Evolutionary conservation across 2,888 invertebrate species (phyloP).

Genomic region (Drosophila limbata): DNA sequence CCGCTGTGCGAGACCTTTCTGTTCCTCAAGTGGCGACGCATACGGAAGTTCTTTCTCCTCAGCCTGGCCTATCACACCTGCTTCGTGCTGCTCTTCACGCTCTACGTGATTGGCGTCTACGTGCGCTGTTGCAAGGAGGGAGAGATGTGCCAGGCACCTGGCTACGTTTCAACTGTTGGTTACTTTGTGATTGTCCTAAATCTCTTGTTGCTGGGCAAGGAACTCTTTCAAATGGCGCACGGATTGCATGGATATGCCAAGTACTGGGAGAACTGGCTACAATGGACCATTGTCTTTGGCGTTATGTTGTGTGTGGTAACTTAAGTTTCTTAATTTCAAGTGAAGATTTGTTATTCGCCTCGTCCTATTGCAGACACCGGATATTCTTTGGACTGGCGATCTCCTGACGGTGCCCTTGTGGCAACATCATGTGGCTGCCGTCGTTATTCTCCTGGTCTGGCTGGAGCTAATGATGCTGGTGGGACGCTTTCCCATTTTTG

Average conservation of each 20-base stretch:
- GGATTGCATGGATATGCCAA: constrained; percentile 90
- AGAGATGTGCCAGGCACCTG: constrained; percentile 73
- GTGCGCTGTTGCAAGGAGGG: constrained; percentile 79
- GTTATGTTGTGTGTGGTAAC: constrained; percentile 88
- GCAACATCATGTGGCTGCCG: constrained; percentile 93
- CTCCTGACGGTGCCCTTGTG: constrained; percentile 86
- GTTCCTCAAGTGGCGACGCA: constrained; percentile 92
- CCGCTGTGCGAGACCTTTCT: constrained; percentile 94
- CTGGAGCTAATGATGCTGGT: constrained; percentile 94
- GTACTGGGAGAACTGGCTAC: constrained; percentile 94
- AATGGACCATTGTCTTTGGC: constrained; percentile 91
- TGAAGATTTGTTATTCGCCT: too few relatives aligned
- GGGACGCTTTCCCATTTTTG: constrained; percentile 94
- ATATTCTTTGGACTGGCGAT: constrained; percentile 78
- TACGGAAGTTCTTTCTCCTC: constrained; percentile 92
- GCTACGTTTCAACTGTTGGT: constrained; percentile 85
- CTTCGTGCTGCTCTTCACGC: constrained; percentile 91
- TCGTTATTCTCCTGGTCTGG: constrained; percentile 93
- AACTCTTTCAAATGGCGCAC: constrained; percentile 89
- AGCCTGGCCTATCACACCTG: constrained; percentile 92
- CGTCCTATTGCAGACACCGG: constrained; percentile 76
- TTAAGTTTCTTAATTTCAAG: too few relatives aligned
- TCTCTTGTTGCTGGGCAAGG: constrained; percentile 89
- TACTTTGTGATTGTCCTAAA: constrained; percentile 89
- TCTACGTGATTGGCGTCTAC: constrained; percentile 89